phyloP scores from a whole-genome alignment of 2,797 vertebrate species.

The Etheostoma perlongum region DNA sequence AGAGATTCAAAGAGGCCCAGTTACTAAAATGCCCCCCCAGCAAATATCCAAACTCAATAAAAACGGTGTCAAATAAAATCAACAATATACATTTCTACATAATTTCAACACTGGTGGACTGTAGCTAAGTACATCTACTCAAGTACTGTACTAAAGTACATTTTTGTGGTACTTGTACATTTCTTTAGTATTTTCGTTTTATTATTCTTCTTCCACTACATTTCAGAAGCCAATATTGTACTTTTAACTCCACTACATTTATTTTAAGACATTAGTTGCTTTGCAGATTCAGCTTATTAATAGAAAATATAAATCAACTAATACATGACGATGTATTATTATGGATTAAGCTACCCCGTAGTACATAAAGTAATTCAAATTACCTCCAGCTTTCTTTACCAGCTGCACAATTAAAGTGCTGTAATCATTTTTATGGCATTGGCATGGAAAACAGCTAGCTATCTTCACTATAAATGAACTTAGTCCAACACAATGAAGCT shows the following conservation, averaged over 20 bases:
- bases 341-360: background rate
- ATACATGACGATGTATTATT: background rate
- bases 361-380: background rate
- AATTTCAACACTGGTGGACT: background rate
- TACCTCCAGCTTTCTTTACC: background rate
- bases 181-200: background rate
- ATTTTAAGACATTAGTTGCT: background rate
- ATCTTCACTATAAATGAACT: background rate
- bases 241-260: background rate
- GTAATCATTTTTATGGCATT: too few species aligned
- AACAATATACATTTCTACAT: background rate
- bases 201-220: background rate
- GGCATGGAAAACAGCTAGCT: too few species aligned
- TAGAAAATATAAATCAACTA: background rate
- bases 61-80: background rate
- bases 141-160: too few species aligned
- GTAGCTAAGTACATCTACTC: too few species aligned
- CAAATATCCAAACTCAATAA: background rate
- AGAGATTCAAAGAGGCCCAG: background rate
- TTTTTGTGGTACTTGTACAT: too few species aligned
- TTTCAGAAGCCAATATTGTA: background rate
- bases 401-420: background rate
- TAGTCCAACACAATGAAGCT: too few species aligned
- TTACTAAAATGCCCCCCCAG: background rate
- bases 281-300: background rate